phyloP scores from a whole-genome alignment of 2,113 vertebrate genomes.

The Hippocampus comes region DNA sequence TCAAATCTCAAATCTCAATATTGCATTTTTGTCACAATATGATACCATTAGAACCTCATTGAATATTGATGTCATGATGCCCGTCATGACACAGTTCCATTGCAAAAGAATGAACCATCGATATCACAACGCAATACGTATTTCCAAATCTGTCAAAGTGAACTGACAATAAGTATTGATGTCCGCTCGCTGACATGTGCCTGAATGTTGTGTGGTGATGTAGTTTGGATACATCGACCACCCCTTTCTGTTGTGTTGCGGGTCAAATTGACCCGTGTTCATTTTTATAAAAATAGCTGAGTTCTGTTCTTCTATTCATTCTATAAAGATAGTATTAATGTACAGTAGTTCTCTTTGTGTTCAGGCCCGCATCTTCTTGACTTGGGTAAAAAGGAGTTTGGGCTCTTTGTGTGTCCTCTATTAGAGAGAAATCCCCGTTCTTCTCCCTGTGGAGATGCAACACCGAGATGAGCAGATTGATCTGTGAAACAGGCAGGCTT shows the following conservation, averaged over 20 bases:
- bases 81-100: too few relatives aligned
- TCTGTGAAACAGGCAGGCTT: slow-evolving; percentile 27
- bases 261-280: neutral
- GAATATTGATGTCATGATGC: neutral
- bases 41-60: neutral
- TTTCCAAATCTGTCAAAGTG: neutral
- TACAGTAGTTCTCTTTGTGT: slow-evolving; percentile 15
- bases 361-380: slow-evolving; percentile 13
- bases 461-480: slow-evolving; percentile 39
- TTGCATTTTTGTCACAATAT: too few relatives aligned
- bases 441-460: slow-evolving; percentile 10
- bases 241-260: neutral
- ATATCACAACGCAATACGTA: too few relatives aligned
- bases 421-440: slow-evolving; percentile 2
- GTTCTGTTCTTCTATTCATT: neutral
- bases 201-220: neutral
- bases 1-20: too few relatives aligned
- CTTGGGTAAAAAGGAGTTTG: neutral
- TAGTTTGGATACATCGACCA: neutral
- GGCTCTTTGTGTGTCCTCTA: neutral
- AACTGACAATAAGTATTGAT: neutral
- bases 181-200: neutral
- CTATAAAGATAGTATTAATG: slow-evolving; percentile 2
- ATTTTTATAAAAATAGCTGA: neutral
- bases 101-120: neutral